Conservation (phyloP, 2,888 invertebrate genomes). For the Brachypterus glaber region DNA sequence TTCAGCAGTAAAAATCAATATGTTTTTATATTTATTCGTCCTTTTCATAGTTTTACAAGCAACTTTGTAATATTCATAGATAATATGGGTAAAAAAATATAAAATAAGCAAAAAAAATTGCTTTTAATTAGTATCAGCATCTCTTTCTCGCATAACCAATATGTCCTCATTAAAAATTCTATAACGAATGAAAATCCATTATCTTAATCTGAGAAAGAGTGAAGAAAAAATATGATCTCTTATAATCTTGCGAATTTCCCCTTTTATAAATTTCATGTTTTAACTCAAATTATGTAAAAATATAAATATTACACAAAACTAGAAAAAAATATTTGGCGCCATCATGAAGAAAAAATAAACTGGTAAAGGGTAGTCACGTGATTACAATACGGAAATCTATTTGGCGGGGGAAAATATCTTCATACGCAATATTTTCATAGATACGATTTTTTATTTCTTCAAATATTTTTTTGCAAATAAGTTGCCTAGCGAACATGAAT, state of each 20-base stretch:
- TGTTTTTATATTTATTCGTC: no score
- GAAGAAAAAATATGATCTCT: no score
- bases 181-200: background rate
- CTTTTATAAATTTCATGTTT: slow-evolving; percentile 9
- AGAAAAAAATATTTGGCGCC: slow-evolving; percentile 47
- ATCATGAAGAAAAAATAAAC: slow-evolving; percentile 47
- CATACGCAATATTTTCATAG: no score
- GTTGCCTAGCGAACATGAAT: no score
- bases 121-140: slow-evolving; percentile 18
- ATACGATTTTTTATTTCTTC: no score
- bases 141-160: slow-evolving; percentile 44
- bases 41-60: no score
- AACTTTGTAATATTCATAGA: no score
- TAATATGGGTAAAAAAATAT: no score
- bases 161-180: slow-evolving; percentile 48
- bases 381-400: slow-evolving; percentile 33
- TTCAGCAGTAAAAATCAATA: slow-evolving; percentile 7
- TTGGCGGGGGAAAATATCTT: slow-evolving; percentile 25
- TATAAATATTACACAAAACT: slow-evolving; percentile 36
- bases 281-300: background rate
- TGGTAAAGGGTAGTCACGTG: slow-evolving; percentile 43
- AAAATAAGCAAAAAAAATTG: background rate
- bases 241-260: no score
- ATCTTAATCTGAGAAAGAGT: no score
- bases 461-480: no score